Base-by-base conservation (phyloP, 2,888 invertebrate species). In the Lamellibrachia satsuma region DNA sequence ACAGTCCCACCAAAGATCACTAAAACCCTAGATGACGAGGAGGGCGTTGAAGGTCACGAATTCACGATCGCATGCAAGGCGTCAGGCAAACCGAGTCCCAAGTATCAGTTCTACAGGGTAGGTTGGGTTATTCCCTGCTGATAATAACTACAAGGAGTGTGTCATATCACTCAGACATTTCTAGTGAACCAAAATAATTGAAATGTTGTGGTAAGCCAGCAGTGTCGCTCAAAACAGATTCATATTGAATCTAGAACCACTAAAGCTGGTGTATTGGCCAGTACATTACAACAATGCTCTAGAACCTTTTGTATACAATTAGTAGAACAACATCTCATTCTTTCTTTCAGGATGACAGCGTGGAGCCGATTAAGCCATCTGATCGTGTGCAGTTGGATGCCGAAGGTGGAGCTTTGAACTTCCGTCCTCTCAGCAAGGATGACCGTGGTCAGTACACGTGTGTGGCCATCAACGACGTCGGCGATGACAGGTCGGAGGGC, bases 31-130 rank as follows among this genome's bases (percentile, higher is more conserved):
- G 93, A 90, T 52, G 22, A 39, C 0, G 52, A 92, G 52, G 93
- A 93, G 75, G 94, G 93, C 90, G 93, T 93, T 51, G 93, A 94
- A 60, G 93, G 93, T 7, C 93, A 93, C 7, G 93, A 94, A 22
- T 93, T 93, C 91, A 91, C 92, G 51, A 57, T 94, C 90, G 92
- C 92, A 15, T 94, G 94, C 91, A 90, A 90, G 11, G 94, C 94
- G 15, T 60, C n/a, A 7, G 94, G 94, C 51, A 90, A 93, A 8
- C 94, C 94, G 2, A n/a, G 57, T 11, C 94, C 94, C 7, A 94
- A 93, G 91, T 94, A 93, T 39, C 93, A 94, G 90, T 94, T 94
- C 93, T 94, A 91, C 91, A 94, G 93, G 94, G 94, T 94, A 75
- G 8, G 51, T 93, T 15, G 27, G 39, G 51, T 52, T 3, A 90